A percentile compares a stretch with the other conserved stretches of the same genome.
These are phyloP conservation scores for Lates japonicus DNA, from an alignment of 2,797 vertebrate species.

Conservation along the genomic window DNA sequence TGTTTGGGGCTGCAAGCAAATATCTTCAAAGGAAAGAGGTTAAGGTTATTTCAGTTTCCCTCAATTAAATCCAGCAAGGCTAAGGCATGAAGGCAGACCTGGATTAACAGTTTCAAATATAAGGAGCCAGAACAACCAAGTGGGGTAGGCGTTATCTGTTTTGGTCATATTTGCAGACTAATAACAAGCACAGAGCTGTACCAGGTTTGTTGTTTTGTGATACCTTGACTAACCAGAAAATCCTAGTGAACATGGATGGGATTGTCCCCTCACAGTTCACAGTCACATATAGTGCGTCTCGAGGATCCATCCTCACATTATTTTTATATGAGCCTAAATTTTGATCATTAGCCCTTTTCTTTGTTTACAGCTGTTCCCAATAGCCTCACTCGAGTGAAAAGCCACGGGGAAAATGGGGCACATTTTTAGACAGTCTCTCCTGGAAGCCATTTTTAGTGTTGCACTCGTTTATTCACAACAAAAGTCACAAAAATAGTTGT, in stretches of 20 bases:
- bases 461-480: background rate
- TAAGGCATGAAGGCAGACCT: slow-evolving; percentile 7
- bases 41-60: slow-evolving; percentile 2
- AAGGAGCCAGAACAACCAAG: slow-evolving; percentile 8
- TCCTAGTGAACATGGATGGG: background rate
- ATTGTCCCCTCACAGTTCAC: background rate
- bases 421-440: background rate
- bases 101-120: background rate
- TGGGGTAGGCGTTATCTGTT: background rate
- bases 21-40: slow-evolving; percentile 12
- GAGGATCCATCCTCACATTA: background rate
- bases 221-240: background rate
- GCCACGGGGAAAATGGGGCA: too few relatives aligned
- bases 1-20: background rate
- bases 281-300: background rate
- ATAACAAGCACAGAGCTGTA: background rate
- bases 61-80: slow-evolving; percentile 19
- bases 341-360: background rate
- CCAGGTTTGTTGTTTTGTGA: background rate
- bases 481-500: background rate
- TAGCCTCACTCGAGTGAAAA: background rate
- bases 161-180: background rate
- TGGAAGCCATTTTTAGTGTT: background rate
- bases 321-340: background rate
- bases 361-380: background rate